Evolutionary conservation across 2,113 vertebrate genomes (phyloP), one percentile per base, ranked within the genome.

Genomic region (Pachypanchax playfairii): DNA sequence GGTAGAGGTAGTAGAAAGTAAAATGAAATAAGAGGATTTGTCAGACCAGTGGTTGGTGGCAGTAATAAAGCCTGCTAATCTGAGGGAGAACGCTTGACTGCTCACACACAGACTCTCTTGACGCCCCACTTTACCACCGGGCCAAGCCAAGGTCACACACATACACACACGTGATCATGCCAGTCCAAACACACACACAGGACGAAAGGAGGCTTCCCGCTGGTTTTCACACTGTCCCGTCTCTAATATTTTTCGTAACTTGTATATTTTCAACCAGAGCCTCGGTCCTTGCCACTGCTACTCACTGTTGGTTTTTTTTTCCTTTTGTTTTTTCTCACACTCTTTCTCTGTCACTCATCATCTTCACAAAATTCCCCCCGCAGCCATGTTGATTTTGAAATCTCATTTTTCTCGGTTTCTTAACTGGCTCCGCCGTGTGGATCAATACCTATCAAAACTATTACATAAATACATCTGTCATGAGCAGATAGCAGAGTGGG

Each of bases 41-140:
- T 93, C 90, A 88, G 88, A 81, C 86, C 88, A 83, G 86, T 79
- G 87, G 90, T 89, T 87, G 88, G 89, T 91, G 90, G 87, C 87
- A 85, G 91, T 92, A 92, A 92, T 93, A 92, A 94, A 93, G 91
- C 87, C 90, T 83, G 92, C 91, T 92, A 93, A 93, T 94, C 92
- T 92, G 90, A 85, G 83, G 85, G 79, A 84, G 83, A 87, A 93
- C 89, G 91, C 92, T 90, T 88, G 87, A 87, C 88, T 88, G 89
- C 87, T 87, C 87, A 79, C 85, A 89, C 79, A 89, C 89, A 58
- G 81, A 87, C 89, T 92, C 83, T 82, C 79, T 35, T 67, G 87
- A 91, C 83, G 89, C 85, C 79, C 90, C 87, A 88, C 91, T 92
- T 88, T 90, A 91, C 86, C 86, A 89, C 79, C 44, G 42, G 87